Evolutionary conservation across 2,888 invertebrate genomes (phyloP).

Genomic region (Drosophila aldrichi): DNA sequence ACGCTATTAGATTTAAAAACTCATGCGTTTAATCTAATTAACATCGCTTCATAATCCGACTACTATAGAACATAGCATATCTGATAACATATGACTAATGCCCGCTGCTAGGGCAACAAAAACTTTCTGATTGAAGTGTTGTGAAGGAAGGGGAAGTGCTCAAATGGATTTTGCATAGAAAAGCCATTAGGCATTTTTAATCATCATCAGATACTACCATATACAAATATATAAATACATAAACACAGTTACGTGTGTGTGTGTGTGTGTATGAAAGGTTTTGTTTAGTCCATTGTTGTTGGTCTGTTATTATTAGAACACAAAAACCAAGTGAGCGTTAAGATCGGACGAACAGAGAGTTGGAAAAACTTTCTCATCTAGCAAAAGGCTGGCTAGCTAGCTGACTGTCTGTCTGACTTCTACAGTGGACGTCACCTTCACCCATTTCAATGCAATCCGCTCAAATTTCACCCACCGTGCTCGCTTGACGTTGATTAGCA

Average conservation of each 20-base stretch:
- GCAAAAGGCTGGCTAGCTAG: constrained; percentile 2
- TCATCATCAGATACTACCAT: constrained; percentile 25
- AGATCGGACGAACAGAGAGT: constrained; percentile 54
- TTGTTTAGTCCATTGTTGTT: constrained; percentile 46
- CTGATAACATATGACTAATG: not conserved
- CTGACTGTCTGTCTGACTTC: not conserved
- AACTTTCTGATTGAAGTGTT: constrained; percentile 76
- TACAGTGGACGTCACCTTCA: constrained; percentile 71
- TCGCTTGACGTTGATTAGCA: constrained; percentile 72
- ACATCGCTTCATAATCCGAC: too few relatives aligned
- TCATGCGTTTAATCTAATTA: not conserved
- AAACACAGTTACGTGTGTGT: not conserved
- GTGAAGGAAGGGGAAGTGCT: constrained; percentile 52
- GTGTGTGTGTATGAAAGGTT: constrained; percentile 25
- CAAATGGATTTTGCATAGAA: constrained; percentile 68
- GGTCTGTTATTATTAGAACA: constrained; percentile 71
- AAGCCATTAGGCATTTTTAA: constrained; percentile 69
- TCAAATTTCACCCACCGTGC: constrained; percentile 58
- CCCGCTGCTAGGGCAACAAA: constrained; percentile 6
- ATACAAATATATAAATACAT: not conserved
- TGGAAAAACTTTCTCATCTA: constrained; percentile 70
- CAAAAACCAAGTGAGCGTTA: constrained; percentile 79
- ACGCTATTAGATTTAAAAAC: not conserved
- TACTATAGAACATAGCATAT: not conserved
- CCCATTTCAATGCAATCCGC: constrained; percentile 52